These are phyloP conservation scores for Archilochus colubris DNA, from an alignment of 2,113 vertebrate species.

Conservation along the genomic window DNA sequence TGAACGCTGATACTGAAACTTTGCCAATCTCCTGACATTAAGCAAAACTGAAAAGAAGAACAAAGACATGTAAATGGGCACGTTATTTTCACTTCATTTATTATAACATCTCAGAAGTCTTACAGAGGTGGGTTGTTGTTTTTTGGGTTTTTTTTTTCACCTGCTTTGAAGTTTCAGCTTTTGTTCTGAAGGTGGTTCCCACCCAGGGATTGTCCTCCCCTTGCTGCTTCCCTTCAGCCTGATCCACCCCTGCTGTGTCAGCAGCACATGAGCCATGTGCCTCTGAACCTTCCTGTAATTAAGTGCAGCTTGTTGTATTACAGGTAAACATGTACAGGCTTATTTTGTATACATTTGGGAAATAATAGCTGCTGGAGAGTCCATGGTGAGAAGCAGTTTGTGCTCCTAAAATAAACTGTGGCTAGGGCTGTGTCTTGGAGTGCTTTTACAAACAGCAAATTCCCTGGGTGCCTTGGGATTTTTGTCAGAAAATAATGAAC, in stretches of 20 bases:
- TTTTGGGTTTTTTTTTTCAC: neutral
- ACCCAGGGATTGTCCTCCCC: constrained; percentile 30
- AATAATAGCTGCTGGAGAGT: constrained; percentile 45
- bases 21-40: constrained; percentile 63
- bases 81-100: constrained; percentile 45
- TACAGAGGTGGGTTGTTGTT: neutral
- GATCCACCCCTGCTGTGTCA: constrained; percentile 35
- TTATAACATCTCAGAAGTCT: constrained; percentile 34
- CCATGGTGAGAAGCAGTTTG: neutral
- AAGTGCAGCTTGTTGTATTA: constrained; percentile 51
- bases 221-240: constrained; percentile 1
- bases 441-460: neutral
- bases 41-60: constrained; percentile 37
- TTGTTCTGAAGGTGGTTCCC: constrained; percentile 42
- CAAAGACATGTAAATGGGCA: constrained; percentile 69
- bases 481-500: constrained; percentile 48
- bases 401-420: constrained; percentile 20
- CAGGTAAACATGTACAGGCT: constrained; percentile 48
- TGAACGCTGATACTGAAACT: constrained; percentile 43
- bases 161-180: constrained; percentile 54
- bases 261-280: constrained; percentile 14
- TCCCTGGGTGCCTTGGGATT: neutral
- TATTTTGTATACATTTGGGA: constrained; percentile 49
- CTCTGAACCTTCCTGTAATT: constrained; percentile 61
- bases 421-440: neutral